Conservation (phyloP, 2,113 vertebrate genomes). For the Egretta garzetta region DNA sequence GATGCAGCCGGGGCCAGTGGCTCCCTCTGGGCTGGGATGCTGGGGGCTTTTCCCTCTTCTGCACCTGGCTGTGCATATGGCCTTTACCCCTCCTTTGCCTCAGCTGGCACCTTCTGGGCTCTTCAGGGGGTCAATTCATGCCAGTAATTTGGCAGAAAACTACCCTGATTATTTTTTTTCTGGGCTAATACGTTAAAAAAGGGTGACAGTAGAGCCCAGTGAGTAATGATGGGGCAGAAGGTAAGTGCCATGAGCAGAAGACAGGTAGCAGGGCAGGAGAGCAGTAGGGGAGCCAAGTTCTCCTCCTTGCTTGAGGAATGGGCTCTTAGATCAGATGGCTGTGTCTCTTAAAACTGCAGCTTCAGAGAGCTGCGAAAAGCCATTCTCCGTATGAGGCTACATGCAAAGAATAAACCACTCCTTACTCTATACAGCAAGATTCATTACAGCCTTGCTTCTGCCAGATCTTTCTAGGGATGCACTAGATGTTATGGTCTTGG, state of each 20-base stretch:
- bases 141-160: background rate
- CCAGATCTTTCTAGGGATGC: background rate
- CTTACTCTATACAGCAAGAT: background rate
- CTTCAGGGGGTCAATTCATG: background rate
- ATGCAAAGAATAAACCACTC: background rate
- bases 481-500: background rate
- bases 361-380: background rate
- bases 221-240: background rate
- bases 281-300: background rate
- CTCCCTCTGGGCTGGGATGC: background rate
- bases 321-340: background rate
- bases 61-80: background rate
- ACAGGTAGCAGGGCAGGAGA: background rate
- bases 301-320: background rate
- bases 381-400: background rate
- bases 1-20: background rate
- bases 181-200: background rate
- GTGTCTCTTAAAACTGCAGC: background rate
- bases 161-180: background rate
- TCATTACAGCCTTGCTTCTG: background rate
- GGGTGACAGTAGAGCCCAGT: background rate
- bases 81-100: background rate
- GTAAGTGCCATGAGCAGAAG: background rate
- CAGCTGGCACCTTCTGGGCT: background rate
- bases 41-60: background rate